Base-by-base conservation (phyloP, 2,797 vertebrate species). In the Sylvilagus floridanus region DNA sequence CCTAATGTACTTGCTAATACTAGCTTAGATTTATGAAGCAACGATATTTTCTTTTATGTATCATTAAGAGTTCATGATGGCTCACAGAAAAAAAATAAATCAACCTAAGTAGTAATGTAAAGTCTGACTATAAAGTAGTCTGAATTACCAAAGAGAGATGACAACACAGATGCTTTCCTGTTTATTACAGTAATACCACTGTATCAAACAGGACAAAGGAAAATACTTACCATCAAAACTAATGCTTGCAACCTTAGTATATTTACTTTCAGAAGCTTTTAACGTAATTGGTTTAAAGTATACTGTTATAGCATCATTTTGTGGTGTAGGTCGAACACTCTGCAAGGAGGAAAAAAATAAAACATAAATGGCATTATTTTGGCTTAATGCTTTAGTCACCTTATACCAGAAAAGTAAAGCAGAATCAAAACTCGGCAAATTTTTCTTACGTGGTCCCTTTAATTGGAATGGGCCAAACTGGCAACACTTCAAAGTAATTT, bases 221-320 rank as follows among this genome's bases (percentile, higher is more conserved):
- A 13, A 94, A 76, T 93, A 98, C 99, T 99, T 98, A 99, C 99
- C 99, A 98, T 99, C 99, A 98, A 99, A 99, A 98, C 98, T 99
- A 98, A 99, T 99, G 98, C 99, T 99, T 97, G 99, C 99, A 95
- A 99, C 99, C 99, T 99, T 99, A 98, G 99, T 99, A 97, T 99
- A 99, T 99, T 99, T 99, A 98, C 98, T 99, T 98, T 99, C 99
- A 95, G 99, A 99, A 78, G 99, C 99, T 98, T 99, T 99, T 96
- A 99, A 98, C 2, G 99, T 99, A 94, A 99, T 98, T 60, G 99
- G 99, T 97, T 99, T 99, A 97, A 99, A 99, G 95, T 99, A 99
- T 88, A 99, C 98, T 6, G 99, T 98, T 91, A 99, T 96, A 30
- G 99, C 99, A 97, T 99, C 99, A 0, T 99, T 99, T 97, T 99